Evolutionary conservation across 2,113 vertebrate genomes (phyloP).

Genomic region (Cacatua alba): DNA sequence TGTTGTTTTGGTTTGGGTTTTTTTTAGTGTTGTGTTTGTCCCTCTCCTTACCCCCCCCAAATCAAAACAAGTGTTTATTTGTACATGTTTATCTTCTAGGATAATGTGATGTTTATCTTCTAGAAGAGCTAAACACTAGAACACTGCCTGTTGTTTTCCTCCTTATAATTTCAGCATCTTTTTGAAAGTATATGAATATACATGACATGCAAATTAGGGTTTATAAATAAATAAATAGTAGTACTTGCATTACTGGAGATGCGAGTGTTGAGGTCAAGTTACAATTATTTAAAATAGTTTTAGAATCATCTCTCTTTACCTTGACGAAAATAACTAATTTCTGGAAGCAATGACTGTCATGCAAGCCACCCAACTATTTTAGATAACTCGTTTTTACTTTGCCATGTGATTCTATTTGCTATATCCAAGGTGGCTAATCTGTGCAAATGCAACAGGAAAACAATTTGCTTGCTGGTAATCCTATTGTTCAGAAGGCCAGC

Average conservation of each 20-base stretch:
- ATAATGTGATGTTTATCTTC: conserved; percentile 12
- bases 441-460: background rate
- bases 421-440: background rate
- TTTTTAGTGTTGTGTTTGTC: background rate
- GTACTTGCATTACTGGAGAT: background rate
- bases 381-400: background rate
- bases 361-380: background rate
- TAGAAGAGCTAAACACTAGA: background rate
- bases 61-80: conserved; percentile 6
- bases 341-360: background rate
- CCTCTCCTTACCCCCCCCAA: background rate
- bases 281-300: background rate
- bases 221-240: conserved; percentile 6
- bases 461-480: background rate
- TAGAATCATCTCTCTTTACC: background rate
- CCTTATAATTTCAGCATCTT: background rate
- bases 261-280: background rate
- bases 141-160: conserved; percentile 7
- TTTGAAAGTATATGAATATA: conserved; percentile 14
- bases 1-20: background rate
- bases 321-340: background rate
- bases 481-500: background rate
- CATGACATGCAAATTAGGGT: conserved; percentile 15
- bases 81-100: conserved; percentile 11
- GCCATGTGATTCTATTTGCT: background rate